These are phyloP conservation scores for Athalia circularis DNA, from an alignment of 2,888 invertebrate species.

Conservation along the genomic window DNA sequence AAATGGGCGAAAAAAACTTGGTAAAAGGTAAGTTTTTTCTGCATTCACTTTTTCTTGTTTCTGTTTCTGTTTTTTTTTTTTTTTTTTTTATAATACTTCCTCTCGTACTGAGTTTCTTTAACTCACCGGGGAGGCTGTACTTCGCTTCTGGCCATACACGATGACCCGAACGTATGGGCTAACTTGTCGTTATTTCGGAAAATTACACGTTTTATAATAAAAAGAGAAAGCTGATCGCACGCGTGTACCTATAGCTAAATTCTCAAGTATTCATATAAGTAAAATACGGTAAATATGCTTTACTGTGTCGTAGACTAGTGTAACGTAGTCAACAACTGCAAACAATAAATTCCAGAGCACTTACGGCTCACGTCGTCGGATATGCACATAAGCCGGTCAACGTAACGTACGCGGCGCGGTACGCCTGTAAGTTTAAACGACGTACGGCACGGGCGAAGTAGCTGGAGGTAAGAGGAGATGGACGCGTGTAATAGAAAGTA, in stretches of 20 bases:
- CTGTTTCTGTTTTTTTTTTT: no score
- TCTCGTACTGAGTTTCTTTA: no score
- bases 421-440: conserved; percentile 1
- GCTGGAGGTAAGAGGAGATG: no score
- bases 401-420: conserved; percentile 14
- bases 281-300: conserved; percentile 16
- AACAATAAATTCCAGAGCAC: conserved; percentile 36
- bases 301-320: not conserved
- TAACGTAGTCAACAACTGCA: conserved; percentile 14
- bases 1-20: conserved; percentile 58
- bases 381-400: conserved; percentile 5
- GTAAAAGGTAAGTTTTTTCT: conserved; percentile 64
- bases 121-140: no score
- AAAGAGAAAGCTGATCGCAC: not conserved
- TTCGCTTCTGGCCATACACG: no score
- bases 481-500: not conserved
- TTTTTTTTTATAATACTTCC: not conserved
- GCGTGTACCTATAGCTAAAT: not conserved
- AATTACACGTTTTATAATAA: no score
- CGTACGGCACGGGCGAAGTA: not conserved
- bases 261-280: not conserved
- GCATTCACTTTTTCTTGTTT: no score
- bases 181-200: no score
- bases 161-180: no score
- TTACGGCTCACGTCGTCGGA: not conserved